Percentiles rank a stretch among this genome's conserved stretches.
These are phyloP conservation scores for Mamestra brassicae DNA, from an alignment of 2,888 invertebrate species.

Conservation along the genomic window DNA sequence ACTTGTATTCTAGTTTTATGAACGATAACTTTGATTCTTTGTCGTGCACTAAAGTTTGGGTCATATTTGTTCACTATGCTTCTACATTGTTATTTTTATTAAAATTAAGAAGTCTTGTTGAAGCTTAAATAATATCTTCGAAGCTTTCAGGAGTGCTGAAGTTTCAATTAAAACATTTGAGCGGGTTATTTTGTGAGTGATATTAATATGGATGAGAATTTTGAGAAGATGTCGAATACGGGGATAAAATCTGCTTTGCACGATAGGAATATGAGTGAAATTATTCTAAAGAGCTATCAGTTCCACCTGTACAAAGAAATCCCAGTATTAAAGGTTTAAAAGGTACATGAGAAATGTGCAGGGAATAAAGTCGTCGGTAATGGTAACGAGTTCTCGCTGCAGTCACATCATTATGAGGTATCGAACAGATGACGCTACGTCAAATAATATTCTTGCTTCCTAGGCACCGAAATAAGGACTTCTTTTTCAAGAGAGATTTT, in stretches of 20 bases:
- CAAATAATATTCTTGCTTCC: conserved; percentile 55
- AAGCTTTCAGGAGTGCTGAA: conserved; percentile 38
- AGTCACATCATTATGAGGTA: conserved; percentile 79
- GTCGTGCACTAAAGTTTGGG: conserved; percentile 40
- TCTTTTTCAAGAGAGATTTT: conserved; percentile 37
- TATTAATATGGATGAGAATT: conserved; percentile 42
- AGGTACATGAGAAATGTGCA: conserved; percentile 65
- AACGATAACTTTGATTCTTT: conserved; percentile 58
- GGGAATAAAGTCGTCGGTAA: conserved; percentile 74
- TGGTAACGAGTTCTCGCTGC: conserved; percentile 72
- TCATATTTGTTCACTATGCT: conserved; percentile 27
- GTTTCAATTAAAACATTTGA: conserved; percentile 43
- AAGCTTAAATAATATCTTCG: conserved; percentile 20
- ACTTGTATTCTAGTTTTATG: conserved; percentile 51
- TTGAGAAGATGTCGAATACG: conserved; percentile 6
- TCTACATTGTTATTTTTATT: conserved; percentile 50
- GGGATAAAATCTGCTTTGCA: conserved; percentile 1
- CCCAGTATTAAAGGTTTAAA: conserved; percentile 56
- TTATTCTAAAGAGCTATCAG: conserved; percentile 27
- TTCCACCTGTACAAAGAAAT: conserved; percentile 31
- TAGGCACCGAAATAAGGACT: conserved; percentile 50
- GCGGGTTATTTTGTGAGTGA: conserved; percentile 34
- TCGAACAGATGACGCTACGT: conserved; percentile 56
- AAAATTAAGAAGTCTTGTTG: conserved; percentile 13
- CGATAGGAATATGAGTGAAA: background rate